Percentiles rank a stretch among this genome's conserved stretches.
phyloP scores from a whole-genome alignment of 1,140 invertebrate species.

The Scaptomyza montana region DNA sequence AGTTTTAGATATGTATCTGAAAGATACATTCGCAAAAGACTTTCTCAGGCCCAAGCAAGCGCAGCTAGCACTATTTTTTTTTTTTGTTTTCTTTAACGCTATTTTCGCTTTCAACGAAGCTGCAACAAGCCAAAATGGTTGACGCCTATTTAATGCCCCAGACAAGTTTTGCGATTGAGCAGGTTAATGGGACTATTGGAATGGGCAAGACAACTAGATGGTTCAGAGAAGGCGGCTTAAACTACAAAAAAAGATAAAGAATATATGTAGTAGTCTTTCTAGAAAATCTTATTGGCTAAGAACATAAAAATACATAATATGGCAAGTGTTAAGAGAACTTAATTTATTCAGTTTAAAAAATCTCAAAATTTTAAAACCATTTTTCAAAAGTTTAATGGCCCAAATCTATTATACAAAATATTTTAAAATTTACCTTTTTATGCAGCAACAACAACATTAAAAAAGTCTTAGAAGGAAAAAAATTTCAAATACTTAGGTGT shows the following conservation, averaged over 20 bases:
- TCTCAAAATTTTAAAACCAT: too few relatives aligned
- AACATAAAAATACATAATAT: too few relatives aligned
- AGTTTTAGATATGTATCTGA: slow-evolving; percentile 74
- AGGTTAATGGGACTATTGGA: slow-evolving; percentile 43
- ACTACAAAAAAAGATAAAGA: not conserved
- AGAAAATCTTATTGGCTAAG: too few relatives aligned
- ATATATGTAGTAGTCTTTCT: not conserved
- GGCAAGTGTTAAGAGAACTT: too few relatives aligned
- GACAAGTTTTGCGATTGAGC: slow-evolving; percentile 47
- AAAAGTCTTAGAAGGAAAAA: too few relatives aligned
- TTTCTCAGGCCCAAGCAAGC: slow-evolving; percentile 19
- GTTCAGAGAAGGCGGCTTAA: not conserved
- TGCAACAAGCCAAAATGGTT: slow-evolving; percentile 50
- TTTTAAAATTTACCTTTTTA: too few relatives aligned
- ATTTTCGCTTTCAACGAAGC: slow-evolving; percentile 77
- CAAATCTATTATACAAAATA: too few relatives aligned
- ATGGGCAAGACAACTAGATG: not conserved
- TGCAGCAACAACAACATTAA: too few relatives aligned
- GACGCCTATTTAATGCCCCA: slow-evolving; percentile 36
- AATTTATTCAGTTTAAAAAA: too few relatives aligned
- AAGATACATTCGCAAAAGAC: slow-evolving; percentile 63
- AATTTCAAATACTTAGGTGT: too few relatives aligned
- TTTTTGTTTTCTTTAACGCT: slow-evolving; percentile 39
- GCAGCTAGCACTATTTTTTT: slow-evolving; percentile 28
- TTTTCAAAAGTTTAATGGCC: too few relatives aligned